A percentile compares a stretch with the other conserved stretches of the same genome.
Conservation (phyloP, 2,888 invertebrate genomes). For the Drosophila prostipennis region DNA sequence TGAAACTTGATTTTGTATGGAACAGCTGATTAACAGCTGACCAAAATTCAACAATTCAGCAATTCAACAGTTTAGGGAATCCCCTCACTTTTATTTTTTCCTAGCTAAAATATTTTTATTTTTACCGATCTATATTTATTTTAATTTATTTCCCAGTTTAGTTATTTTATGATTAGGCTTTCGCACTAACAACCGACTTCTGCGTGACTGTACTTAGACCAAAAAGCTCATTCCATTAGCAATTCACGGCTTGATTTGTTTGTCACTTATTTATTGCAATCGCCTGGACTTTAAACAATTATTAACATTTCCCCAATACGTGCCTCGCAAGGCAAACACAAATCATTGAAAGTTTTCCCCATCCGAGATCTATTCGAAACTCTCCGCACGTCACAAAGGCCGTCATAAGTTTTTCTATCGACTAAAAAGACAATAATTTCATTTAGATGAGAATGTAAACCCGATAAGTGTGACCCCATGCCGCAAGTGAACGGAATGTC, state of each 20-base stretch:
- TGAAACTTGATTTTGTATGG: too few relatives aligned
- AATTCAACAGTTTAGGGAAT: too few relatives aligned
- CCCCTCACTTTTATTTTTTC: too few relatives aligned
- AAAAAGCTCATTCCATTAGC: slow-evolving; percentile 11
- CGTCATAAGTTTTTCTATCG: slow-evolving; percentile 24
- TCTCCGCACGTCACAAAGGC: slow-evolving; percentile 46
- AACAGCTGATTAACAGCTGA: too few relatives aligned
- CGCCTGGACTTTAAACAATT: slow-evolving; percentile 53
- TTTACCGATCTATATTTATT: too few relatives aligned
- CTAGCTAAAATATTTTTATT: too few relatives aligned
- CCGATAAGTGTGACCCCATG: slow-evolving; percentile 52
- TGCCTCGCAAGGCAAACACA: slow-evolving; percentile 50
- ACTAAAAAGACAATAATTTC: slow-evolving; percentile 59
- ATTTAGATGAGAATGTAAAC: slow-evolving; percentile 65
- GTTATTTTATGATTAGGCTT: too few relatives aligned
- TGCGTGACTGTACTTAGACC: slow-evolving; percentile 7
- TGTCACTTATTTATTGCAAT: slow-evolving; percentile 56
- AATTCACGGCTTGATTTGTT: slow-evolving; percentile 54
- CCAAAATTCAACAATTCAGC: too few relatives aligned
- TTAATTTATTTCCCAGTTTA: neutral
- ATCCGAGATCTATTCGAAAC: slow-evolving; percentile 34
- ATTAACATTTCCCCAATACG: slow-evolving; percentile 67
- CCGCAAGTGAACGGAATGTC: slow-evolving; percentile 17
- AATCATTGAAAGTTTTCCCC: slow-evolving; percentile 29
- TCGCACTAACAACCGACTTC: neutral